Percentiles rank a stretch among this genome's conserved stretches.
These are phyloP conservation scores for Amphipoea oculea DNA, from an alignment of 2,888 invertebrate species.

Conservation along the genomic window DNA sequence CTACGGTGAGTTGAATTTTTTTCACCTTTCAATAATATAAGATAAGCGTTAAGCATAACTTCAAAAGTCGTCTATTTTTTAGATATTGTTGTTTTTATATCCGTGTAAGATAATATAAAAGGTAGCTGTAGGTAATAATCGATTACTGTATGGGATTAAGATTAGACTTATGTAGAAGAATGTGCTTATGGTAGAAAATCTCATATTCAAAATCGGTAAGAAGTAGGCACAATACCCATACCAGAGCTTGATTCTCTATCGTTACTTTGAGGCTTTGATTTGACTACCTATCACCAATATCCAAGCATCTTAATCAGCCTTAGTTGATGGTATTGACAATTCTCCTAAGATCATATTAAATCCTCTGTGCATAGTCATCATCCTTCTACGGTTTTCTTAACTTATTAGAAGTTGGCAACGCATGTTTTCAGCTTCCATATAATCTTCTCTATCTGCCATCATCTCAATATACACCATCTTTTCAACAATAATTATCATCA, in stretches of 20 bases:
- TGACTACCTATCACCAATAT: not conserved
- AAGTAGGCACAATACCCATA: not conserved
- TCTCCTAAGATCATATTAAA: not conserved
- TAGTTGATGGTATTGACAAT: not conserved
- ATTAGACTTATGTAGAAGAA: conserved; percentile 25
- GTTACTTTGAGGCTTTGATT: not conserved
- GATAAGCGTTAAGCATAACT: not conserved
- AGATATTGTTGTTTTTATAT: conserved; percentile 2
- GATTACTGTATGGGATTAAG: conserved; percentile 40
- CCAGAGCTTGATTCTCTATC: not conserved
- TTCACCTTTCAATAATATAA: not conserved
- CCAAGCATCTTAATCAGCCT: not conserved
- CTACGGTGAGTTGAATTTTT: conserved; percentile 77
- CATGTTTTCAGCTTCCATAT: not conserved
- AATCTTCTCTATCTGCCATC: not conserved
- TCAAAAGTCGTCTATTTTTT: not conserved
- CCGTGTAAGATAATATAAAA: conserved; percentile 28
- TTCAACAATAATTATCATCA: not conserved
- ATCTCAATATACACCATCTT: not conserved
- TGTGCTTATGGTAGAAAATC: not conserved
- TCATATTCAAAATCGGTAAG: not conserved
- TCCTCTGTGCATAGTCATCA: not conserved
- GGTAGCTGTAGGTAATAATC: conserved; percentile 24
- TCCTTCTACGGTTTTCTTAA: not conserved
- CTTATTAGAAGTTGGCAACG: not conserved